Evolutionary conservation across 2,888 invertebrate genomes (phyloP), one percentile per base, ranked within the genome.

Genomic region (Aphrophora alni): DNA sequence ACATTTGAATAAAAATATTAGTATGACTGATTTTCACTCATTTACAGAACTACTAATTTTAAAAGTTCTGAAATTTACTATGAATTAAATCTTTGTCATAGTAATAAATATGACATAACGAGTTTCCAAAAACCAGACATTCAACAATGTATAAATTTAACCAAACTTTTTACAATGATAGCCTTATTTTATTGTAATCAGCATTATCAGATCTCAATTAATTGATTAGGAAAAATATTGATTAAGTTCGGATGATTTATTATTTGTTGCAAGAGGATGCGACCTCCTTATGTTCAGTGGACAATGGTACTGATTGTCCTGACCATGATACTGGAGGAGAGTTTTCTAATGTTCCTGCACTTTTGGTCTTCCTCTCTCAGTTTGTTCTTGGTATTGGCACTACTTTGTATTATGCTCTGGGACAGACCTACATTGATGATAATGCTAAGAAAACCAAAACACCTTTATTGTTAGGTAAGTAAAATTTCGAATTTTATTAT

Each of bases 321-420:
- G 81, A 80, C 12, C 75, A 77, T 33, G 76, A 73, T 21, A 75
- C 71, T 25, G 76, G 77, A 14, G 83, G 82, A 2, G 83, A 84
- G 68, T 87, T 89, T 72, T 88, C 89, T 25, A 89, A 91, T 38
- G 87, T 92, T 26, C 92, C 93, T 0, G 87, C 92, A 68, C 86
- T 92, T 8, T 87, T 93, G 51, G 91, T 93, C 81, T 92, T 93
- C 85, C 85, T 93, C 69, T 93, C 93, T 0, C 93, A 93, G 87
- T 92, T 93, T 86, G 90, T 94, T 71, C 90, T 93, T 73, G 93
- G 93, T 17, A 91, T 93, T 80, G 93, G 93, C 17, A 92, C 92
- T 82, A 91, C 93, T 0, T 86, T 93, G 38, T 93, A 92, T 86
- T 93, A 91, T 86, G 91, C 92, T 0, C 87, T 93, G 69, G 93